These are phyloP conservation scores for Troides oblongomaculatus DNA, from an alignment of 2,888 invertebrate genomes.

Conservation along the genomic window DNA sequence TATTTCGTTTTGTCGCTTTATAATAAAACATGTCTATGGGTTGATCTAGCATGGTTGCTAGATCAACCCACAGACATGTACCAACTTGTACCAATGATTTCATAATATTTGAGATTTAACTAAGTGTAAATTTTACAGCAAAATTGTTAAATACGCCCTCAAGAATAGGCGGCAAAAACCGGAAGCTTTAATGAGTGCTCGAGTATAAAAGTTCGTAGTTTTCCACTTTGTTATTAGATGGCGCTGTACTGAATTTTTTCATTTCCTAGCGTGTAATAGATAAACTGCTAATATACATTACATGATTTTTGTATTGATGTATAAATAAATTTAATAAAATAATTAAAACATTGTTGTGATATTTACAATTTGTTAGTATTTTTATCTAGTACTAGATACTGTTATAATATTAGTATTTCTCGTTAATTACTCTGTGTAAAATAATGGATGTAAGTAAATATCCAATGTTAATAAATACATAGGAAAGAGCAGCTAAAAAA, in stretches of 20 bases:
- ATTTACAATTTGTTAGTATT: too few relatives aligned
- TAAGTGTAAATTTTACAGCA: slow-evolving; percentile 1
- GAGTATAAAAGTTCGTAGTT: slow-evolving; percentile 50
- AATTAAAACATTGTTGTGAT: too few relatives aligned
- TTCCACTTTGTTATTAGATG: slow-evolving; percentile 48
- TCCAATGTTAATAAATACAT: background rate
- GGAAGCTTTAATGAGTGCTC: slow-evolving; percentile 47
- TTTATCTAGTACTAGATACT: too few relatives aligned
- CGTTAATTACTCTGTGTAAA: background rate
- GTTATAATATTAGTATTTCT: too few relatives aligned
- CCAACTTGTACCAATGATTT: background rate
- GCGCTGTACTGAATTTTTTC: slow-evolving; percentile 42
- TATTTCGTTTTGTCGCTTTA: too few relatives aligned
- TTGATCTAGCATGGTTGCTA: too few relatives aligned
- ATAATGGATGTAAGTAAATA: background rate
- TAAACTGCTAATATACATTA: background rate
- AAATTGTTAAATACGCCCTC: slow-evolving; percentile 51
- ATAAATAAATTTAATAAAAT: background rate
- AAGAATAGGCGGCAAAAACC: slow-evolving; percentile 40
- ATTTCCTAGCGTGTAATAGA: background rate
- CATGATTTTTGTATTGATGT: too few relatives aligned
- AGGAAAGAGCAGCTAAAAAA: background rate
- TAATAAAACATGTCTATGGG: background rate
- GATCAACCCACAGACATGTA: too few relatives aligned
- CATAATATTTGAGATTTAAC: background rate